These are phyloP conservation scores for Leptopilina boulardi DNA, from an alignment of 1,140 invertebrate genomes.

Conservation along the genomic window DNA sequence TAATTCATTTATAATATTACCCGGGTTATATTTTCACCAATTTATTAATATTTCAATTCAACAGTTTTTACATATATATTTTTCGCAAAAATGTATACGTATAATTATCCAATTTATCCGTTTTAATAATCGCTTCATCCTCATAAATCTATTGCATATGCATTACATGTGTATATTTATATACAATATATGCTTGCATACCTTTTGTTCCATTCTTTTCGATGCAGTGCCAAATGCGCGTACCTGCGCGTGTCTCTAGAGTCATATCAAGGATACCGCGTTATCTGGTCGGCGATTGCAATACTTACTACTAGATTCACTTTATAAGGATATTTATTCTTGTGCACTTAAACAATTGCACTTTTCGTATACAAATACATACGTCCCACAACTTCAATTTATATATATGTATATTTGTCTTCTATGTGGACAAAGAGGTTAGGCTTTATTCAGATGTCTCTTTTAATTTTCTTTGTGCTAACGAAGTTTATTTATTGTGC, in stretches of 20 bases:
- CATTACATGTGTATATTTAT: no score
- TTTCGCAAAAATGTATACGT: background rate
- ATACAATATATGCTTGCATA: no score
- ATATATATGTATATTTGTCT: background rate
- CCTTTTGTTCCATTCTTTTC: constrained; percentile 1
- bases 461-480: constrained; percentile 2
- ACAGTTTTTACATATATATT: background rate
- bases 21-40: background rate
- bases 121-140: no score
- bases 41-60: background rate
- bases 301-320: constrained; percentile 48
- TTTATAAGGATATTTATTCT: constrained; percentile 31
- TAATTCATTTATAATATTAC: background rate
- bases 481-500: background rate
- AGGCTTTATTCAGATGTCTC: constrained; percentile 5
- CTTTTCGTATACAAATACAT: constrained; percentile 19
- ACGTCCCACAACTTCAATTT: no score
- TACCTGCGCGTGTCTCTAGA: constrained; percentile 44
- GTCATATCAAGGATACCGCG: constrained; percentile 65
- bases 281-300: constrained; percentile 59
- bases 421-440: constrained; percentile 8
- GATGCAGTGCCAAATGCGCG: background rate
- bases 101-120: background rate
- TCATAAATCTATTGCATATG: no score
- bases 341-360: constrained; percentile 11